Evolutionary conservation across 2,888 invertebrate genomes (phyloP).

Genomic region (Timema cristinae): DNA sequence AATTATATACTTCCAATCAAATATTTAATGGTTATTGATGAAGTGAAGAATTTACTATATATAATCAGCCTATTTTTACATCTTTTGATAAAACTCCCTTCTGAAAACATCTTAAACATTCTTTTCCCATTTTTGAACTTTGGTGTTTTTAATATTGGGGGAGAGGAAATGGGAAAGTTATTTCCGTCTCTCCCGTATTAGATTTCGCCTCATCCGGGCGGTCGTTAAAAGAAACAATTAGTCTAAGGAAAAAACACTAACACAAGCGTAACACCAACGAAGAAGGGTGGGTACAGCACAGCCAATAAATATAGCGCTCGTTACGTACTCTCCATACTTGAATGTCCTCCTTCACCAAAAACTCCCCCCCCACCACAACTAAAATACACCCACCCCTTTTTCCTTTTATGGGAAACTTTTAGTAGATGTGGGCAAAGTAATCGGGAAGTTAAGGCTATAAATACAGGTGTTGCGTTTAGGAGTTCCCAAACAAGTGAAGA

Average conservation of each 20-base stretch:
- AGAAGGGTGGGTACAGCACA: conserved; percentile 6
- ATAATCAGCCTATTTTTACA: no score
- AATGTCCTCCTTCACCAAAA: conserved; percentile 14
- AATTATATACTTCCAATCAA: no score
- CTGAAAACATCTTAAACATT: no score
- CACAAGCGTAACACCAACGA: no score
- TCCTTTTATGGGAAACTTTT: conserved; percentile 22
- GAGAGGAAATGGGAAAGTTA: no score
- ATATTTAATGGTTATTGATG: no score
- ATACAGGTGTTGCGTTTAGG: conserved; percentile 29
- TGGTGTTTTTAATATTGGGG: no score
- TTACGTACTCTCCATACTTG: conserved; percentile 21
- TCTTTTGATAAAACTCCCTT: no score
- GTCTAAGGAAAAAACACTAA: background rate
- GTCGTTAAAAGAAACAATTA: conserved; percentile 20
- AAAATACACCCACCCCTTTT: background rate
- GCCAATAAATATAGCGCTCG: conserved; percentile 23
- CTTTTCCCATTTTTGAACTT: no score
- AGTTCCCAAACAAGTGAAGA: conserved; percentile 25
- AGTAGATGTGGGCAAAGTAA: conserved; percentile 23
- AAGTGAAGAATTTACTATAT: no score
- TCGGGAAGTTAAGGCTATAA: conserved; percentile 29
- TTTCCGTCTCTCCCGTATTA: no score
- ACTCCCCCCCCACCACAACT: conserved; percentile 11
- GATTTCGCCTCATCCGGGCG: no score